Conservation (phyloP, 2,113 vertebrate genomes). For the Monopterus albus region DNA sequence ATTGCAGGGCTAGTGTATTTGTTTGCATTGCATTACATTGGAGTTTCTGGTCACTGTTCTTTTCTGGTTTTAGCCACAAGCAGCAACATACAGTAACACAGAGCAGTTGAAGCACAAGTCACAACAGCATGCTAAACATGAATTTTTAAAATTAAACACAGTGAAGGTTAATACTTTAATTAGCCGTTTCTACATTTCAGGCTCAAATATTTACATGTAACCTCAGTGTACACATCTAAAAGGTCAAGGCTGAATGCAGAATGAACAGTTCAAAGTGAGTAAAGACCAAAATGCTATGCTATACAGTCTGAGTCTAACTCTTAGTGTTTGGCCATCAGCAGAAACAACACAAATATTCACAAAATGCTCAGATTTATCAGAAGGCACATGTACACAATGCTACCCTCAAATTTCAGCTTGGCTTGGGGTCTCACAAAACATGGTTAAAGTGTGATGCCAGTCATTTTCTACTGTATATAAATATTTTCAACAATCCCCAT, state of each 20-base stretch:
- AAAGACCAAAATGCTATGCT: neutral
- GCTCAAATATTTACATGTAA: conserved; percentile 44
- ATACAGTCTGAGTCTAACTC: neutral
- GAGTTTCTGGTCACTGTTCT: neutral
- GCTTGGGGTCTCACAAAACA: neutral
- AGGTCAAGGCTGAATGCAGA: conserved; percentile 34
- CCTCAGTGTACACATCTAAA: conserved; percentile 26
- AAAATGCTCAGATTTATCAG: neutral
- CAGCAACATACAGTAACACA: neutral
- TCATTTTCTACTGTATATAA: too few species aligned
- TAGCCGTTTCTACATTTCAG: conserved; percentile 31
- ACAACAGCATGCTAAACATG: neutral
- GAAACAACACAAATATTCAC: too few species aligned
- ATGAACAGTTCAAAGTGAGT: conserved; percentile 6
- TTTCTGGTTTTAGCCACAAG: neutral
- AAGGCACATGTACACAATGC: neutral
- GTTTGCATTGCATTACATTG: neutral
- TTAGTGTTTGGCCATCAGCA: neutral
- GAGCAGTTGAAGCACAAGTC: neutral
- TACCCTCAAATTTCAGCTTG: neutral
- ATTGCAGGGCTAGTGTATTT: neutral
- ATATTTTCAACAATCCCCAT: too few species aligned
- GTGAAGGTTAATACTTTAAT: conserved; percentile 27
- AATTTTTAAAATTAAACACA: neutral
- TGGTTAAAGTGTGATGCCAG: too few species aligned